Percentiles rank a stretch among this genome's conserved stretches.
Conservation (phyloP, 2,113 vertebrate genomes). For the Oostethus manadensis region DNA sequence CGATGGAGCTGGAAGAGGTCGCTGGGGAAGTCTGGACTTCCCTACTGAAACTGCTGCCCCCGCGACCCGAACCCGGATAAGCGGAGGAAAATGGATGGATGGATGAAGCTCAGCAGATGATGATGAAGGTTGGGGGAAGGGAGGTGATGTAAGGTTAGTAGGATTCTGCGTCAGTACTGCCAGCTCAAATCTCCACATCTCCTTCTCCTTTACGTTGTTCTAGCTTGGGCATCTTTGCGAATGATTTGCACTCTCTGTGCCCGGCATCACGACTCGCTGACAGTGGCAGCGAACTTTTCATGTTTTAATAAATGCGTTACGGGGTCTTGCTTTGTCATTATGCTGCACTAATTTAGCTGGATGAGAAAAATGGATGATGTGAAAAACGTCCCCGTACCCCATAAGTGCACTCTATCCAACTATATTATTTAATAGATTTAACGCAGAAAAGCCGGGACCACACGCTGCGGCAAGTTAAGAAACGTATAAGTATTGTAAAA, state of each 20-base stretch:
- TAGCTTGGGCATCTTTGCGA: slow-evolving; percentile 12
- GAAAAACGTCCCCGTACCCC: not conserved
- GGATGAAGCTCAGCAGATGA: slow-evolving; percentile 29
- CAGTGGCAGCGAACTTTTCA: slow-evolving; percentile 7
- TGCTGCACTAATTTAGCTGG: too few relatives aligned
- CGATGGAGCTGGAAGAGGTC: too few relatives aligned
- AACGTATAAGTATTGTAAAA: too few relatives aligned
- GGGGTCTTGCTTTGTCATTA: too few relatives aligned
- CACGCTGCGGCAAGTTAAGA: slow-evolving; percentile 1
- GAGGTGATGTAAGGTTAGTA: not conserved
- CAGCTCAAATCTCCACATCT: not conserved
- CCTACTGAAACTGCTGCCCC: too few relatives aligned
- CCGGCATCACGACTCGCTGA: slow-evolving; percentile 14
- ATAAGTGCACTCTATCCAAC: not conserved
- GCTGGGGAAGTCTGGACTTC: too few relatives aligned
- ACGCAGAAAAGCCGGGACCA: not conserved
- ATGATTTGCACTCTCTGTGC: slow-evolving; percentile 32
- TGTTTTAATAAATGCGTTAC: not conserved
- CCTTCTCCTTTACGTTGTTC: slow-evolving; percentile 2
- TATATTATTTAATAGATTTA: slow-evolving; percentile 3
- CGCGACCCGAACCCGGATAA: too few relatives aligned
- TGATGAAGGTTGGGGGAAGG: not conserved
- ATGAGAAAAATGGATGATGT: not conserved
- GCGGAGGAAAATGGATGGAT: too few relatives aligned
- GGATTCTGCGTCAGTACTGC: slow-evolving; percentile 39